Conservation (phyloP, 2,888 invertebrate genomes). For the Muscina levida region DNA sequence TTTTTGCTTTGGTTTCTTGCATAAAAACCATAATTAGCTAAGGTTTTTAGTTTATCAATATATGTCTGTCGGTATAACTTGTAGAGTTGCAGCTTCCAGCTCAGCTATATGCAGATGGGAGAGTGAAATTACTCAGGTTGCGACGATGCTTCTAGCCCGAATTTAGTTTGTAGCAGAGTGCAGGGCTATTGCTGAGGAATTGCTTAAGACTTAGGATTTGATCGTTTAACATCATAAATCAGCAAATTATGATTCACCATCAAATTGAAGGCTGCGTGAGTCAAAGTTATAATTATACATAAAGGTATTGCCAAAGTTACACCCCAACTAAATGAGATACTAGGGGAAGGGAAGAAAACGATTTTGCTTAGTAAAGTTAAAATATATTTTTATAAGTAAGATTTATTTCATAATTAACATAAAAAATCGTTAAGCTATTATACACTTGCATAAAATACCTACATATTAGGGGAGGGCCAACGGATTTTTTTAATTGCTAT, state of each 20-base stretch:
- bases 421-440: too few species aligned
- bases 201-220: conserved; percentile 20
- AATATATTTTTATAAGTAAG: too few species aligned
- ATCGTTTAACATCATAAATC: conserved; percentile 61
- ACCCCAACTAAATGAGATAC: too few species aligned
- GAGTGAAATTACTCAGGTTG: neutral
- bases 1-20: neutral
- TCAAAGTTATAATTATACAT: conserved; percentile 58
- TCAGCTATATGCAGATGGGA: conserved; percentile 7
- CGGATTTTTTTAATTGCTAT: too few species aligned
- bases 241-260: conserved; percentile 48
- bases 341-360: too few species aligned
- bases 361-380: too few species aligned
- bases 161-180: conserved; percentile 32
- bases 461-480: too few species aligned
- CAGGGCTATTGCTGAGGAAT: neutral
- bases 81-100: conserved; percentile 17
- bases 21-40: conserved; percentile 62
- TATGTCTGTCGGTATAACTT: conserved; percentile 27
- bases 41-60: conserved; percentile 46
- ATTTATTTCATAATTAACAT: too few species aligned
- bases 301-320: conserved; percentile 45
- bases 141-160: neutral
- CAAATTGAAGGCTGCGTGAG: conserved; percentile 39
- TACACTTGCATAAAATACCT: too few species aligned